These are phyloP conservation scores for Barbus barbus DNA, from an alignment of 2,113 vertebrate species.

Conservation along the genomic window DNA sequence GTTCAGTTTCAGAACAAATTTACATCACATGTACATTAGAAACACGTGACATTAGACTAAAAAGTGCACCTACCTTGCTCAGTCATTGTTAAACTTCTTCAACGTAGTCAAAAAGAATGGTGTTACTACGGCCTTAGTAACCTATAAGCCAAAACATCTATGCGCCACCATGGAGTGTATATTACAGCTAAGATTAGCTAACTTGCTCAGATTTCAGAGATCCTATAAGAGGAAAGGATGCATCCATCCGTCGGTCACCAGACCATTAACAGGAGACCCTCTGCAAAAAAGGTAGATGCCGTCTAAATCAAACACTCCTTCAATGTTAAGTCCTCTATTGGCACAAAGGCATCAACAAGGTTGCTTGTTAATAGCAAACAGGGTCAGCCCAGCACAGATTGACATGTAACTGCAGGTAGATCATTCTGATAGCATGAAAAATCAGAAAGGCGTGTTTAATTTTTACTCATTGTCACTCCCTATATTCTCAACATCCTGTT, in stretches of 20 bases:
- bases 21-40: neutral
- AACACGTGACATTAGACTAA: neutral
- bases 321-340: neutral
- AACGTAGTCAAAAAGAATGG: constrained; percentile 55
- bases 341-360: constrained; percentile 4
- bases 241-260: constrained; percentile 53
- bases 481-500: neutral
- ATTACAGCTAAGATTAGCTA: constrained; percentile 78
- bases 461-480: neutral
- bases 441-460: neutral
- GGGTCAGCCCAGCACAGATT: neutral
- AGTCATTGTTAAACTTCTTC: constrained; percentile 66
- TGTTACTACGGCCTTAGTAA: constrained; percentile 23
- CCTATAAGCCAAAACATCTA: constrained; percentile 44
- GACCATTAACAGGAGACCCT: constrained; percentile 49
- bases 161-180: constrained; percentile 33
- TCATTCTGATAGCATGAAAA: neutral
- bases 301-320: neutral
- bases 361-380: constrained; percentile 18
- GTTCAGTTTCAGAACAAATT: neutral
- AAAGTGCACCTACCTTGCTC: constrained; percentile 65
- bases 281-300: constrained; percentile 53
- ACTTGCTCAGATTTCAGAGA: constrained; percentile 76
- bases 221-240: constrained; percentile 74
- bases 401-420: constrained; percentile 25